Base-by-base conservation (phyloP, 2,113 vertebrate genomes). In the Calidris pygmaea region DNA sequence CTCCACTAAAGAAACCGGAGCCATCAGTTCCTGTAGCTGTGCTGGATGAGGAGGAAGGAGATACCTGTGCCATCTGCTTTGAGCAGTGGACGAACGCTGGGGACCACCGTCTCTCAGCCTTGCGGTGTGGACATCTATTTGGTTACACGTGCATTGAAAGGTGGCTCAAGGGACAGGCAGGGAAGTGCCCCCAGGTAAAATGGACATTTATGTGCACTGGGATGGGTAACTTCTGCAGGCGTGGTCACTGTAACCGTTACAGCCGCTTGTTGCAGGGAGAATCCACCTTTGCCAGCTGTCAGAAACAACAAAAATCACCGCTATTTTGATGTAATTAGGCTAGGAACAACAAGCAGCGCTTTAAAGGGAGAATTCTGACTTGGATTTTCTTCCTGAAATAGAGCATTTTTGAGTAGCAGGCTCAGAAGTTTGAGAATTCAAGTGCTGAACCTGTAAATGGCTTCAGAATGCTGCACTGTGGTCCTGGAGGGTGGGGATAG, bases 111-210 rank as follows among this genome's bases (percentile, higher is more conserved):
- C 98, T 99, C 30, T 98, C 99, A 0, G 98, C 99, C 0, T 94
- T 99, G 96, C 99, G 98, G 10, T 99, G 99, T 23, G 99, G 99
- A 1, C 99, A 99, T 91, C 98, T 99, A 2, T 99, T 99, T 52
- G 99, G 99, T 52, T 99, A 98, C 95, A 98, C 96, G 1, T 99
- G 99, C 97, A 99, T 99, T 37, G 98, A 98, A 7, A 98, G 98
- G 74, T 99, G 99, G 99, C 98, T 99, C 65, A 99, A 90, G 72
- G 98, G 98, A 39, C 97, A 98, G 23, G 96, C 98, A 12, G 98
- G 98, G 39, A 99, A 99, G 95, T 99, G 99, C 77, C 99, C 99
- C 1, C 99, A 99, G 99, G 99, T 99, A 94, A 93, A 96, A 62
- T 6, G 14, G 14, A 19, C 9, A 0, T 58, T 72, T 16, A 3